These are phyloP conservation scores for Squalus acanthias DNA, from an alignment of 2,797 vertebrate genomes.

Conservation along the genomic window DNA sequence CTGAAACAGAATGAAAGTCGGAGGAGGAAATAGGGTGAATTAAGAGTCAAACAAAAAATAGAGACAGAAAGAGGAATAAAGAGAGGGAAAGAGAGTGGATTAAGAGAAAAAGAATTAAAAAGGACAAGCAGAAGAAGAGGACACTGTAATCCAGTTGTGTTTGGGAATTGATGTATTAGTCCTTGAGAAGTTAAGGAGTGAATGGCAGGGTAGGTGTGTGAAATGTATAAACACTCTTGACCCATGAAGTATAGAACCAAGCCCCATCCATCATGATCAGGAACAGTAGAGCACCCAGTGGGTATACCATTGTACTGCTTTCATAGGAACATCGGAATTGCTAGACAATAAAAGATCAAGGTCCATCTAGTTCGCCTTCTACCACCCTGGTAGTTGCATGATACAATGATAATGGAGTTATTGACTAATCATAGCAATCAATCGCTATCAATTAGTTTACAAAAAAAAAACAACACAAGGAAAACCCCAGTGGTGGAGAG, in stretches of 20 bases:
- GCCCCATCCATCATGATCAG: not conserved
- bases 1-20: not conserved
- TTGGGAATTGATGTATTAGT: not conserved
- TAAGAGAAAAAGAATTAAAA: too few relatives aligned
- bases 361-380: not conserved
- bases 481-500: not conserved
- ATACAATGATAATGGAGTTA: not conserved
- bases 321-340: not conserved
- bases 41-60: not conserved
- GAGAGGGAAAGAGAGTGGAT: too few relatives aligned
- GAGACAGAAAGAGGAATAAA: too few relatives aligned
- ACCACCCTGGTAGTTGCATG: not conserved
- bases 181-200: not conserved
- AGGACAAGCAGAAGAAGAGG: too few relatives aligned
- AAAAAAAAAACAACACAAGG: not conserved
- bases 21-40: not conserved
- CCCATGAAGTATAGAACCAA: not conserved
- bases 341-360: not conserved
- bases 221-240: not conserved
- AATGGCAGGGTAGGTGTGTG: not conserved
- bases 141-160: not conserved
- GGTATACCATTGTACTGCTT: not conserved
- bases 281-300: not conserved
- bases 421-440: not conserved
- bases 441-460: not conserved